Percentiles rank a stretch among this genome's conserved stretches.
Conservation (phyloP, 2,797 vertebrate species). For the Enteromius fasciolatus region DNA sequence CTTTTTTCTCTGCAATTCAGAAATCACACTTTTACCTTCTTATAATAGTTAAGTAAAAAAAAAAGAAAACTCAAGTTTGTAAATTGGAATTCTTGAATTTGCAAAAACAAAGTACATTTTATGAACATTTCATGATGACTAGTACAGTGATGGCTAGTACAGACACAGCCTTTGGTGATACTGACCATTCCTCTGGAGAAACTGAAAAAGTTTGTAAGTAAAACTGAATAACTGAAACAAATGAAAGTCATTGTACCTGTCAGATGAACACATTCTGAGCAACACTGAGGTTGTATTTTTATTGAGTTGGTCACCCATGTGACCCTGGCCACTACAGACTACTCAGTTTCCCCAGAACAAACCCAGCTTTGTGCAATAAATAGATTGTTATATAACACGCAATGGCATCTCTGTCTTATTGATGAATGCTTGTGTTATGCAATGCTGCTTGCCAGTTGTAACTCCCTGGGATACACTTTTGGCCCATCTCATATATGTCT, state of each 20-base stretch:
- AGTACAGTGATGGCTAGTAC: neutral
- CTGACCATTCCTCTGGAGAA: neutral
- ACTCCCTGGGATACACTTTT: conserved; percentile 22
- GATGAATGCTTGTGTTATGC: conserved; percentile 47
- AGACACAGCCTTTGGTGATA: neutral
- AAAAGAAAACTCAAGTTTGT: too few relatives aligned
- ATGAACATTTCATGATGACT: neutral
- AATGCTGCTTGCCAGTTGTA: conserved; percentile 37
- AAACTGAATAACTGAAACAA: neutral
- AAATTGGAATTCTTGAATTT: neutral
- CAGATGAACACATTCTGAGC: neutral
- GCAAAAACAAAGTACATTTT: neutral
- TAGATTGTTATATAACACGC: conserved; percentile 50
- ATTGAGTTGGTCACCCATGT: conserved; percentile 33
- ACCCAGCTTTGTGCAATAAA: conserved; percentile 52
- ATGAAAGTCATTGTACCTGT: conserved; percentile 10
- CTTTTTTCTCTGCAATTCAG: neutral
- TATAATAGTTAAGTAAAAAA: too few relatives aligned
- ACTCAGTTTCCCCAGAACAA: conserved; percentile 48
- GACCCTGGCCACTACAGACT: conserved; percentile 14
- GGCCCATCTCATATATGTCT: conserved; percentile 12
- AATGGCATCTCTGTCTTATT: conserved; percentile 51
- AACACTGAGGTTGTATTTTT: conserved; percentile 14
- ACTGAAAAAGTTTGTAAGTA: neutral
- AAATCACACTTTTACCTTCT: too few relatives aligned